These are phyloP conservation scores for Melopsittacus undulatus DNA, from an alignment of 2,797 vertebrate species.

Conservation along the genomic window DNA sequence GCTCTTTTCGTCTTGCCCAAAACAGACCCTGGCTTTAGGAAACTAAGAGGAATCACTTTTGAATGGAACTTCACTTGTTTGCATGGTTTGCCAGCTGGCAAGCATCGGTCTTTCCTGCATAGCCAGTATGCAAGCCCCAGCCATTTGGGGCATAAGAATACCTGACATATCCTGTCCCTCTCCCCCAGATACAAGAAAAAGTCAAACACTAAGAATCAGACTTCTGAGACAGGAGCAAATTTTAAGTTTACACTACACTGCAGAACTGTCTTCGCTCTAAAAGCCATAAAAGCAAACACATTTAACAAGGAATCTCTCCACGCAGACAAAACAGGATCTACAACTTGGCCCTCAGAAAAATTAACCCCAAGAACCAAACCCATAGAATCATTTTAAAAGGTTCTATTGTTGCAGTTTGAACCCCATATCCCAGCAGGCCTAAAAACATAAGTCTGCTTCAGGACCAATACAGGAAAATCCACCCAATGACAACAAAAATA, in stretches of 20 bases:
- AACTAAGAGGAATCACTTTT: background rate
- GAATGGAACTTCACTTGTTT: background rate
- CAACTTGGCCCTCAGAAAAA: background rate
- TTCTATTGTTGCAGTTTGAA: background rate
- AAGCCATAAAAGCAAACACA: background rate
- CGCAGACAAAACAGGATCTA: background rate
- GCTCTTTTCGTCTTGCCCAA: background rate
- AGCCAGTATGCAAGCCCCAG: background rate
- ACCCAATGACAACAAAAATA: background rate
- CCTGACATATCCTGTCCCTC: background rate
- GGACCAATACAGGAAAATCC: background rate
- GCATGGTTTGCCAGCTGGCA: background rate
- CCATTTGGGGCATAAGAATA: background rate
- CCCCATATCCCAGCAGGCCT: background rate
- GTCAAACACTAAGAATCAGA: background rate
- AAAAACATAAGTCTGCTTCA: background rate
- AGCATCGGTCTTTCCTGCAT: no score
- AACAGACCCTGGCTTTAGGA: background rate
- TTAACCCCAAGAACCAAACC: background rate
- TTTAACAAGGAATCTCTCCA: background rate
- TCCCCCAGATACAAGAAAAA: background rate
- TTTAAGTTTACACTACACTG: background rate
- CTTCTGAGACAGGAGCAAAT: background rate
- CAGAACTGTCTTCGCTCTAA: background rate
- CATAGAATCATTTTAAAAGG: background rate